Conservation (phyloP, 2,113 vertebrate species). For the Tonatia bakeri region DNA sequence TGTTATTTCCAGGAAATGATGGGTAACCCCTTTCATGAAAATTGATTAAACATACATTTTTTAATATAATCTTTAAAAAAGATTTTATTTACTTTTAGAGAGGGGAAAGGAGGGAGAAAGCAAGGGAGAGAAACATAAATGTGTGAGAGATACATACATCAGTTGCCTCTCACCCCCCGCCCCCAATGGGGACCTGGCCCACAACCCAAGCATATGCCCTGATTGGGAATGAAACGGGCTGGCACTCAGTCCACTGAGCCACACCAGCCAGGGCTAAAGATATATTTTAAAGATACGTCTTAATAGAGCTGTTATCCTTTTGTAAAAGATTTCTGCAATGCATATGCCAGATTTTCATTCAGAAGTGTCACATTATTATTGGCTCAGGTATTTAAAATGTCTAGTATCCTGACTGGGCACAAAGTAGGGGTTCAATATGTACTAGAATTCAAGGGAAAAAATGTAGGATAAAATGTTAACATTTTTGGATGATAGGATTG, state of each 20-base stretch:
- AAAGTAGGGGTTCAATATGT: background rate
- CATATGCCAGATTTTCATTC: background rate
- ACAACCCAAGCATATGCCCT: too few species aligned
- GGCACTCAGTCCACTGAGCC: too few species aligned
- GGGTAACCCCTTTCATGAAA: background rate
- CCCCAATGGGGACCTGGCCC: too few species aligned
- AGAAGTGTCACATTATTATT: background rate
- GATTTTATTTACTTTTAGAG: too few species aligned
- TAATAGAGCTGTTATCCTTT: background rate
- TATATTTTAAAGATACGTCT: background rate
- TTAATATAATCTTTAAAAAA: too few species aligned
- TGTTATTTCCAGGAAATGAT: constrained; percentile 25
- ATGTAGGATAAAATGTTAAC: background rate
- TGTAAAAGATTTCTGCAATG: background rate
- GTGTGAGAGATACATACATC: too few species aligned
- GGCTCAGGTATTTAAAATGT: background rate
- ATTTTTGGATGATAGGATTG: background rate
- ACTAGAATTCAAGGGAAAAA: background rate
- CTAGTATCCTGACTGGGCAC: background rate
- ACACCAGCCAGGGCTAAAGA: background rate
- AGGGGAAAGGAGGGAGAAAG: too few species aligned
- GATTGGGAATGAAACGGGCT: too few species aligned
- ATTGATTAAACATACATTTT: background rate
- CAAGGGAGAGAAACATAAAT: too few species aligned
- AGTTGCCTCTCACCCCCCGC: too few species aligned